Percentiles rank a stretch among this genome's conserved stretches.
Conservation (phyloP, 2,113 vertebrate species). For the Triplophysa rosa region DNA sequence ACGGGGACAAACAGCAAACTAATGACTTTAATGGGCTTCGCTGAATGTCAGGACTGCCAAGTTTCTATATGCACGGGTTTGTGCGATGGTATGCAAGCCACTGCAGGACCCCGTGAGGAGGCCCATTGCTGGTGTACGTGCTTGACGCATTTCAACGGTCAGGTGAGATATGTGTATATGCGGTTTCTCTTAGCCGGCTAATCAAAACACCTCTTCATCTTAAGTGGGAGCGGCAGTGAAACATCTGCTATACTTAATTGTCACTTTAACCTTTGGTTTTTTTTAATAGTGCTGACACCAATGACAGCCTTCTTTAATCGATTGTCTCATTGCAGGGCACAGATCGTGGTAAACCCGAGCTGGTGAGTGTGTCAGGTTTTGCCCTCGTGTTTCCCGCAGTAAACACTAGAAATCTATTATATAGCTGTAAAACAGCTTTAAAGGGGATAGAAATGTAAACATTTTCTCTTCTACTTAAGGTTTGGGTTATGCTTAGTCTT, state of each 20-base stretch:
- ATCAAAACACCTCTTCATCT: constrained; percentile 25
- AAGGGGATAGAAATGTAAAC: no score
- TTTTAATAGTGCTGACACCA: constrained; percentile 27
- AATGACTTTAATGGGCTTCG: constrained; percentile 49
- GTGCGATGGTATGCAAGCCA: constrained; percentile 43
- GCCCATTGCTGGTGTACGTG: not conserved
- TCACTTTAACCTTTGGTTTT: constrained; percentile 47
- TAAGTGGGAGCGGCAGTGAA: constrained; percentile 27
- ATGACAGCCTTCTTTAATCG: constrained; percentile 30
- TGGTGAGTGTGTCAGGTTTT: not conserved
- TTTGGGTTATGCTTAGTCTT: no score
- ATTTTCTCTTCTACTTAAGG: not conserved
- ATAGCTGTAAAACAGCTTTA: not conserved
- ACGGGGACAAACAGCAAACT: constrained; percentile 54
- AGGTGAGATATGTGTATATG: constrained; percentile 36
- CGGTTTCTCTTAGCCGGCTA: constrained; percentile 23
- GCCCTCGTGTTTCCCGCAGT: not conserved
- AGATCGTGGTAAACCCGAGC: constrained; percentile 13
- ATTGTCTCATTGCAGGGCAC: constrained; percentile 19
- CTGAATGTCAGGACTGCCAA: constrained; percentile 44
- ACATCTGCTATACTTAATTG: constrained; percentile 36
- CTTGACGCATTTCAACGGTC: not conserved
- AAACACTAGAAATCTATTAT: not conserved
- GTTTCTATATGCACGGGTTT: constrained; percentile 31
- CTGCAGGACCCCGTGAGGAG: constrained; percentile 18